These are phyloP conservation scores for Dysdera silvatica DNA, from an alignment of 1,140 invertebrate genomes.

Conservation along the genomic window DNA sequence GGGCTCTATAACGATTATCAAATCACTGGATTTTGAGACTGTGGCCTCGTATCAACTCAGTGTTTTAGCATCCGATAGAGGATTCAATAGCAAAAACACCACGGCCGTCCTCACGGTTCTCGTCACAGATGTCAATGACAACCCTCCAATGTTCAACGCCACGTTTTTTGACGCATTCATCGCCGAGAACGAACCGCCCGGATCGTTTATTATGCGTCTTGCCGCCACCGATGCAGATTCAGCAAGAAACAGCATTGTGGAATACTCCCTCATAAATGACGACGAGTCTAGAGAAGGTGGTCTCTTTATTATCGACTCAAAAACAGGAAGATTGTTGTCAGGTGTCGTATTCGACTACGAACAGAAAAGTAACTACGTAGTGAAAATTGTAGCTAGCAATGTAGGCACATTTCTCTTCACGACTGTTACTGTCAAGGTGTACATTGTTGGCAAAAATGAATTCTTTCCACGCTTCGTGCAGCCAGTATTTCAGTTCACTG, in stretches of 20 bases:
- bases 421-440: conserved; percentile 61
- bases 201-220: conserved; percentile 67
- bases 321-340: conserved; percentile 67
- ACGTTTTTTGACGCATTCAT: conserved; percentile 70
- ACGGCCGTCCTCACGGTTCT: conserved; percentile 72
- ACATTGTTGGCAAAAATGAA: conserved; percentile 84
- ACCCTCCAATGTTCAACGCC: conserved; percentile 70
- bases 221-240: conserved; percentile 81
- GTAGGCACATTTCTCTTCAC: conserved; percentile 73
- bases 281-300: conserved; percentile 55
- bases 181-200: conserved; percentile 76
- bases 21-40: conserved; percentile 78
- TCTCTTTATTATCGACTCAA: conserved; percentile 65
- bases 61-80: conserved; percentile 69
- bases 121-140: conserved; percentile 85
- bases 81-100: conserved; percentile 63
- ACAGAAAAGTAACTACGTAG: conserved; percentile 62
- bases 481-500: conserved; percentile 83
- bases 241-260: conserved; percentile 70
- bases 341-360: conserved; percentile 81
- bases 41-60: conserved; percentile 74
- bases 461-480: conserved; percentile 85
- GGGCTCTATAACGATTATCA: conserved; percentile 68
- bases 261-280: conserved; percentile 73
- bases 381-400: conserved; percentile 78